Conservation (phyloP, 2,113 vertebrate species). For the Progne subis region DNA sequence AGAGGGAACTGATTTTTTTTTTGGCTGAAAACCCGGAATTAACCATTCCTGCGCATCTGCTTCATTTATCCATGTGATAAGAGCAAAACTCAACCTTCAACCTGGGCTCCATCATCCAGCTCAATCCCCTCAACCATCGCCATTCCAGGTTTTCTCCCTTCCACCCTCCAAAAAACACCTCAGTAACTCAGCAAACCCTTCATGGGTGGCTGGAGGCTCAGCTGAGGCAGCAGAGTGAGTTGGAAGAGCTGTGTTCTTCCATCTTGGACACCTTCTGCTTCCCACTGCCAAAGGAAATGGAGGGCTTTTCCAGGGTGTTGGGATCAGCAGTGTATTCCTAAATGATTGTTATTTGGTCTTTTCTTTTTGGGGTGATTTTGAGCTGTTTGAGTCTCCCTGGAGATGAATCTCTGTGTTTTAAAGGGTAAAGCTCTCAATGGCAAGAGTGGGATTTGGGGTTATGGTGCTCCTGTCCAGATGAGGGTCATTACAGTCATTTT, state of each 20-base stretch:
- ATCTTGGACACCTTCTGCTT: neutral
- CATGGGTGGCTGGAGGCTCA: neutral
- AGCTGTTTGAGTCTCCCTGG: neutral
- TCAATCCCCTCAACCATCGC: neutral
- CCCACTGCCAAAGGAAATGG: fast-evolving
- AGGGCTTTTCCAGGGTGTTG: neutral
- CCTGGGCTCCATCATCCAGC: neutral
- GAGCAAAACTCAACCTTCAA: fast-evolving
- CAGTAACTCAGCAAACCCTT: neutral
- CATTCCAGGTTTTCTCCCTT: neutral
- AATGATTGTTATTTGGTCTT: neutral
- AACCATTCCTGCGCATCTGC: neutral
- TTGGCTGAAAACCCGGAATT: neutral
- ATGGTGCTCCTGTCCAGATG: neutral
- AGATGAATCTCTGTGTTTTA: neutral
- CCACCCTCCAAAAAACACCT: too few relatives aligned
- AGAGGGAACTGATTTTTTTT: neutral
- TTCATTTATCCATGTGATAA: fast-evolving
- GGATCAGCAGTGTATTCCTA: fast-evolving
- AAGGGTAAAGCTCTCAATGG: neutral
- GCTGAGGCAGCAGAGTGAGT: neutral
- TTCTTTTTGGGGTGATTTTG: neutral
- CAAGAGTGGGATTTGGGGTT: neutral
- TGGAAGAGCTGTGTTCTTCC: neutral
- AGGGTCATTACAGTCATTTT: neutral